Conservation (phyloP, 2,797 vertebrate species). For the Channallabes apus region DNA sequence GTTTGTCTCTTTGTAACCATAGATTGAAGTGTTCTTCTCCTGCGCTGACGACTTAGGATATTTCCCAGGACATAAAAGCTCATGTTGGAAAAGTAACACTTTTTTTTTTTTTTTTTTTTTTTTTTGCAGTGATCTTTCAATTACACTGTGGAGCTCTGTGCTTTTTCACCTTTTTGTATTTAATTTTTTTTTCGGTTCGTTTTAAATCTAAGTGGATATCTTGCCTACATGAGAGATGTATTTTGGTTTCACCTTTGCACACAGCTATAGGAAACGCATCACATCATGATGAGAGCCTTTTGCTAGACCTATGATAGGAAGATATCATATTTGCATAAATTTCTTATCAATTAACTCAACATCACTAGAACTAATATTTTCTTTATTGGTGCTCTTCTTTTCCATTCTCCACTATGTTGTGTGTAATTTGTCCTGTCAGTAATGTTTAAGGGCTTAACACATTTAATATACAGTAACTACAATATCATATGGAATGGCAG, state of each 20-base stretch:
- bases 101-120: no score
- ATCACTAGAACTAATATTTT: background rate
- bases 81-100: slow-evolving; percentile 18
- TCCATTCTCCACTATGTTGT: background rate
- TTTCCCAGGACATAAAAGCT: slow-evolving; percentile 11
- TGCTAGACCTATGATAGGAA: background rate
- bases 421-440: background rate
- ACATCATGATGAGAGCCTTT: background rate
- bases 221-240: slow-evolving; percentile 7
- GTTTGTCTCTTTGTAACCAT: background rate
- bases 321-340: no score
- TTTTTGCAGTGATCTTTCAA: background rate
- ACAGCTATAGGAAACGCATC: background rate
- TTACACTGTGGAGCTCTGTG: slow-evolving; percentile 29
- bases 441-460: background rate
- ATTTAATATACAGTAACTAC: background rate
- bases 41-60: background rate
- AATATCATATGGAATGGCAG: background rate
- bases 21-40: background rate
- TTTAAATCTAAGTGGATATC: slow-evolving; percentile 26
- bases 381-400: slow-evolving; percentile 3
- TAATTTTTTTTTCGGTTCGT: slow-evolving; percentile 30
- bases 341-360: background rate
- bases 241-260: background rate
- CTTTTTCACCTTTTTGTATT: background rate